These are phyloP conservation scores for Chymomyza fuscimana DNA, from an alignment of 2,888 invertebrate species.

Conservation along the genomic window DNA sequence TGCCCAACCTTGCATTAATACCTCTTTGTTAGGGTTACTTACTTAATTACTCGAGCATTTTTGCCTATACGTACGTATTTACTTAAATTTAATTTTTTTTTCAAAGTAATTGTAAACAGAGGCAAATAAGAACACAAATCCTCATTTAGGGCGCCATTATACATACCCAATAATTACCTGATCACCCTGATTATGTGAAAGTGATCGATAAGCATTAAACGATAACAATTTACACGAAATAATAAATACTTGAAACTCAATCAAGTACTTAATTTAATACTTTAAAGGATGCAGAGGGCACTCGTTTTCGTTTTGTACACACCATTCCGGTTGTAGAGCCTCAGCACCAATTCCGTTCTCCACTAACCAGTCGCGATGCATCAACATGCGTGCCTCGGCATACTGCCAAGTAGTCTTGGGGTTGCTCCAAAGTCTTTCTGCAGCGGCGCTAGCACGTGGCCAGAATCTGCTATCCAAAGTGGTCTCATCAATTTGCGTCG, in stretches of 20 bases:
- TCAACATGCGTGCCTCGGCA: conserved; percentile 87
- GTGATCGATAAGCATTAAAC: not conserved
- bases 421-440: conserved; percentile 91
- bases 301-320: conserved; percentile 88
- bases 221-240: not conserved
- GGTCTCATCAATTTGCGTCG: conserved; percentile 88
- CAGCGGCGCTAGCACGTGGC: conserved; percentile 92
- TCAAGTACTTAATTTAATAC: conserved; percentile 30
- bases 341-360: conserved; percentile 85
- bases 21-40: too few species aligned
- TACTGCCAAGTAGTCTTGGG: conserved; percentile 84
- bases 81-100: too few species aligned
- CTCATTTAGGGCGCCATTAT: too few species aligned
- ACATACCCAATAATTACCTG: too few species aligned
- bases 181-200: not conserved
- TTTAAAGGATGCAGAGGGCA: conserved; percentile 81
- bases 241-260: not conserved
- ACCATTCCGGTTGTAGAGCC: conserved; percentile 91
- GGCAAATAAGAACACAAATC: too few species aligned
- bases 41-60: too few species aligned
- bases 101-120: too few species aligned
- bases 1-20: too few species aligned
- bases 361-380: conserved; percentile 86
- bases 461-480: conserved; percentile 87
- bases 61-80: too few species aligned